Evolutionary conservation across 2,113 vertebrate genomes (phyloP).

Genomic region (Kryptolebias marmoratus): DNA sequence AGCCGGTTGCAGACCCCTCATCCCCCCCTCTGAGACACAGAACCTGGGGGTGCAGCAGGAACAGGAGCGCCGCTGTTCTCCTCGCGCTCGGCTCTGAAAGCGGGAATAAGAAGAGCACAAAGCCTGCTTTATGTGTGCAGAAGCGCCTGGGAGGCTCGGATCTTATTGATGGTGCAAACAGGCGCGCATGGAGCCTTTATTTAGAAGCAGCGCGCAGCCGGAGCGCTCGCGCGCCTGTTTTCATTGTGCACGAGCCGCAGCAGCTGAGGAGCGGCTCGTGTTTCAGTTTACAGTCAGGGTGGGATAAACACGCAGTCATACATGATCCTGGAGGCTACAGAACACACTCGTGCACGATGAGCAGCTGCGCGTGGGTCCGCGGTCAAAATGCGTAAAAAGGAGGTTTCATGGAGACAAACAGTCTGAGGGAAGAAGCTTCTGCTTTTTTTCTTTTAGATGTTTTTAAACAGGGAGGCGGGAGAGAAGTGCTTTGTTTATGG

Average conservation of each 20-base stretch:
- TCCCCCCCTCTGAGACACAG: constrained; percentile 10
- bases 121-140: constrained; percentile 26
- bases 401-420: constrained; percentile 13
- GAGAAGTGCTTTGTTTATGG: constrained; percentile 19
- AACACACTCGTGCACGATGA: constrained; percentile 38
- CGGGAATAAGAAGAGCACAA: constrained; percentile 1
- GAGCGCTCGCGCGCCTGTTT: constrained; percentile 39
- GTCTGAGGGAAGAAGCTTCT: constrained; percentile 13
- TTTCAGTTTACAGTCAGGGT: constrained; percentile 20
- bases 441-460: background rate
- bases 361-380: constrained; percentile 28
- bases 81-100: background rate
- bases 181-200: constrained; percentile 4
- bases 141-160: background rate
- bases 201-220: constrained; percentile 29
- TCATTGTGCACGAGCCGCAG: constrained; percentile 17
- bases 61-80: constrained; percentile 27
- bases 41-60: constrained; percentile 4
- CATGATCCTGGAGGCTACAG: background rate
- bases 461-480: constrained; percentile 19
- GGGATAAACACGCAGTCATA: background rate
- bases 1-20: constrained; percentile 32
- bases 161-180: background rate
- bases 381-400: constrained; percentile 25
- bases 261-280: constrained; percentile 56